A percentile compares a stretch with the other conserved stretches of the same genome.
These are phyloP conservation scores for Aspidiotus destructor DNA, from an alignment of 2,888 invertebrate species.

Conservation along the genomic window DNA sequence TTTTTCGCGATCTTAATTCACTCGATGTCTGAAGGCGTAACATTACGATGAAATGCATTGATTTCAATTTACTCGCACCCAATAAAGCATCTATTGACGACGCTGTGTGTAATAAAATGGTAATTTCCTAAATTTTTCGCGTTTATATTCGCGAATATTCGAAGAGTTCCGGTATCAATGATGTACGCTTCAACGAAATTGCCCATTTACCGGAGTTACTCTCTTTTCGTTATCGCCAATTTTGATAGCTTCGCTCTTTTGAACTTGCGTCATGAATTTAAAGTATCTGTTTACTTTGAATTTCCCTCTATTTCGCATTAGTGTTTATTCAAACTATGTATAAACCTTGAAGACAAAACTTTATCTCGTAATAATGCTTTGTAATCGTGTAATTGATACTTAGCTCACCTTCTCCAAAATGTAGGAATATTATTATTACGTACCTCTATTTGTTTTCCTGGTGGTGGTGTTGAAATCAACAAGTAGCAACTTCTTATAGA, in stretches of 20 bases:
- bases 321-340: background rate
- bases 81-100: constrained; percentile 18
- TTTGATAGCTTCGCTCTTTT: constrained; percentile 28
- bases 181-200: constrained; percentile 17
- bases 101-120: constrained; percentile 17
- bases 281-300: constrained; percentile 31
- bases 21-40: too few relatives aligned
- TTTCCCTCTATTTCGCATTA: constrained; percentile 7
- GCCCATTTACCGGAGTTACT: constrained; percentile 14
- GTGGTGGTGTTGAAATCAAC: too few relatives aligned
- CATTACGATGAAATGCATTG: too few relatives aligned
- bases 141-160: constrained; percentile 21
- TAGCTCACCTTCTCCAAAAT: too few relatives aligned
- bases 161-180: too few relatives aligned
- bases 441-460: too few relatives aligned
- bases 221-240: constrained; percentile 22
- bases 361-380: too few relatives aligned
- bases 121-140: constrained; percentile 25
- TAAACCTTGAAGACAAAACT: too few relatives aligned
- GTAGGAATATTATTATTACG: too few relatives aligned
- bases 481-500: too few relatives aligned
- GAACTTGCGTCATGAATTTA: constrained; percentile 32
- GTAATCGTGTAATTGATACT: too few relatives aligned
- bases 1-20: too few relatives aligned
- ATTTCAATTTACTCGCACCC: background rate